These are phyloP conservation scores for Ctenopoma multispine DNA, from an alignment of 2,797 vertebrate species.

Conservation along the genomic window DNA sequence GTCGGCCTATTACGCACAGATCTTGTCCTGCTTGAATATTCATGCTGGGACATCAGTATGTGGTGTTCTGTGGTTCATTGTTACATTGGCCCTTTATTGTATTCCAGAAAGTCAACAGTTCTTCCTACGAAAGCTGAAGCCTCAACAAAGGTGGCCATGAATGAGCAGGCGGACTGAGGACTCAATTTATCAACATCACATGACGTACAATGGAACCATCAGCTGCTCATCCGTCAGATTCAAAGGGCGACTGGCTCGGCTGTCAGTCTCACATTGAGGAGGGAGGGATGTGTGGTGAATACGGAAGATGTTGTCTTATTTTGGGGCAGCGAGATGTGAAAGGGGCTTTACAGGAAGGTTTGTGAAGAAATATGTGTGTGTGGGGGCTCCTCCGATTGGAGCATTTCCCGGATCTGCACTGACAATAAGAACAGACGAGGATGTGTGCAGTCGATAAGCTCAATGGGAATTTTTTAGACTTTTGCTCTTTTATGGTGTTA, in stretches of 20 bases:
- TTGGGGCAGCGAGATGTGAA: conserved; percentile 46
- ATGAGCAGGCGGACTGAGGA: conserved; percentile 18
- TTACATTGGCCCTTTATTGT: conserved; percentile 31
- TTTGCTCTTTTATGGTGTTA: conserved; percentile 10
- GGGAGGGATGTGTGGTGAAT: conserved; percentile 71
- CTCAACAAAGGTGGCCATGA: conserved; percentile 55
- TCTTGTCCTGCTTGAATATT: conserved; percentile 45
- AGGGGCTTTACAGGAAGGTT: conserved; percentile 44
- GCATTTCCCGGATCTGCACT: conserved; percentile 12
- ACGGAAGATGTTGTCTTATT: conserved; percentile 63
- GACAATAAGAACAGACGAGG: conserved; percentile 22
- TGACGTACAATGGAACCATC: conserved; percentile 69
- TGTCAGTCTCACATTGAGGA: conserved; percentile 71
- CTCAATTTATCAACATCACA: conserved; percentile 80
- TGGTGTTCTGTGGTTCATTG: conserved; percentile 44
- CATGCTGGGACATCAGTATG: conserved; percentile 70
- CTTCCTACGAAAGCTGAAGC: conserved; percentile 15
- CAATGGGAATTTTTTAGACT: conserved; percentile 9
- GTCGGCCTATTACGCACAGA: not conserved
- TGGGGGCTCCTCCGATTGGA: conserved; percentile 21
- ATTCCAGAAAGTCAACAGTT: conserved; percentile 63
- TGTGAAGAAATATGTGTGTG: conserved; percentile 23
- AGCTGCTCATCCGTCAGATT: conserved; percentile 66
- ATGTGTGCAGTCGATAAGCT: conserved; percentile 7
- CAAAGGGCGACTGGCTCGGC: conserved; percentile 47